phyloP scores from a whole-genome alignment of 2,888 invertebrate genomes.

The Hymenopus coronatus region DNA sequence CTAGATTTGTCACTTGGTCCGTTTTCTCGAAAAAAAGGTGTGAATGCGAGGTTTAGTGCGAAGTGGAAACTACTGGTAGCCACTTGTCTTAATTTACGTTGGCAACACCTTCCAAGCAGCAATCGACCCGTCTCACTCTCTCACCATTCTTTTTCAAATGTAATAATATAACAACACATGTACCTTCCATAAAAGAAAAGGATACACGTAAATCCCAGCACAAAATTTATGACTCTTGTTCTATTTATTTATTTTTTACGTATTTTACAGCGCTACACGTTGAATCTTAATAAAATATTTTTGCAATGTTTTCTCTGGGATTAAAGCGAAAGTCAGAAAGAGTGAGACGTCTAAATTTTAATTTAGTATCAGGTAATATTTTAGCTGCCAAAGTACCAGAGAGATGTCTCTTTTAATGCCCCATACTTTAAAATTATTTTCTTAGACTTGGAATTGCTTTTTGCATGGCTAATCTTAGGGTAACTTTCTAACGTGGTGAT shows the following conservation, averaged over 20 bases:
- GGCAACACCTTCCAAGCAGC: slow-evolving; percentile 15
- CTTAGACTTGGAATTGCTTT: not conserved
- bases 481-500: not conserved
- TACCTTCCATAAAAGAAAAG: not conserved
- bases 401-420: no score
- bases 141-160: not conserved
- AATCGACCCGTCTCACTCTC: slow-evolving; percentile 20
- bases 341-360: not conserved
- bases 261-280: not conserved
- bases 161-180: not conserved
- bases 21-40: not conserved
- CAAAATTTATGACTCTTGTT: not conserved
- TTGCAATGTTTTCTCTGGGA: not conserved
- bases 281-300: not conserved
- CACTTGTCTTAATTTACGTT: slow-evolving; percentile 28
- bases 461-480: not conserved
- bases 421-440: not conserved
- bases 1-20: not conserved
- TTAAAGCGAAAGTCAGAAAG: not conserved
- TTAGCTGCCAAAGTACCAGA: not conserved
- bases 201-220: not conserved
- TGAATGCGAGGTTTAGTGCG: not conserved
- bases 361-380: not conserved
- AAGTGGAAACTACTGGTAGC: slow-evolving; percentile 15
- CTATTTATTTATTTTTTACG: not conserved